These are phyloP conservation scores for Notarius lentiginosus DNA, from an alignment of 2,113 vertebrate species.

Conservation along the genomic window DNA sequence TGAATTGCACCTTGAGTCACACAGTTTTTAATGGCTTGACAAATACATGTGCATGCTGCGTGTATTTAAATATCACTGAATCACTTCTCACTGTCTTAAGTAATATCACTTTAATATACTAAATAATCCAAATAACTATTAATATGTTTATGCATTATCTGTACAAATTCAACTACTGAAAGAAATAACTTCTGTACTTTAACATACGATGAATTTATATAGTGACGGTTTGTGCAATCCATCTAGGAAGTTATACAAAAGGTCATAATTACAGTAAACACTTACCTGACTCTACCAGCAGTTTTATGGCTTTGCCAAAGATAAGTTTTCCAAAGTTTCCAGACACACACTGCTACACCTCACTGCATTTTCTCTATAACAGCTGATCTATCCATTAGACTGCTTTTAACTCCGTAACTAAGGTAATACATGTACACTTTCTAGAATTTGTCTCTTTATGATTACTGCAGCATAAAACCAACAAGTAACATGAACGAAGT, in stretches of 20 bases:
- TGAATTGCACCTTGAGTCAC: constrained; percentile 34
- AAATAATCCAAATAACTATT: no score
- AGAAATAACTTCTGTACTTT: neutral
- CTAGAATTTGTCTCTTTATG: no score
- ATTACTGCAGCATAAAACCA: neutral
- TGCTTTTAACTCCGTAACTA: neutral
- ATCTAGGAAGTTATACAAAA: neutral
- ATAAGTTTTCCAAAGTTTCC: constrained; percentile 2
- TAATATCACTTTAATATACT: no score
- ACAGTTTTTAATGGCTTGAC: constrained; percentile 13
- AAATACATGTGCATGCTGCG: neutral
- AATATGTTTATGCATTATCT: no score
- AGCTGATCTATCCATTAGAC: neutral
- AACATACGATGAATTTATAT: neutral
- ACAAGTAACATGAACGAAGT: neutral
- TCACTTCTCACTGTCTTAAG: no score
- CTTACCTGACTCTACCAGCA: constrained; percentile 46
- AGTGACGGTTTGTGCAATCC: neutral
- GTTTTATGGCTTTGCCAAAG: constrained; percentile 44
- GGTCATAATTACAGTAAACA: neutral
- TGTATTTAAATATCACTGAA: neutral
- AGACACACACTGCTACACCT: constrained; percentile 11
- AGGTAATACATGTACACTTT: neutral
- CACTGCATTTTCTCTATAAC: neutral
- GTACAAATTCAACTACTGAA: no score